A percentile compares a stretch with the other conserved stretches of the same genome.
These are phyloP conservation scores for Drosophila paranaensis DNA, from an alignment of 2,888 invertebrate species.

Conservation along the genomic window DNA sequence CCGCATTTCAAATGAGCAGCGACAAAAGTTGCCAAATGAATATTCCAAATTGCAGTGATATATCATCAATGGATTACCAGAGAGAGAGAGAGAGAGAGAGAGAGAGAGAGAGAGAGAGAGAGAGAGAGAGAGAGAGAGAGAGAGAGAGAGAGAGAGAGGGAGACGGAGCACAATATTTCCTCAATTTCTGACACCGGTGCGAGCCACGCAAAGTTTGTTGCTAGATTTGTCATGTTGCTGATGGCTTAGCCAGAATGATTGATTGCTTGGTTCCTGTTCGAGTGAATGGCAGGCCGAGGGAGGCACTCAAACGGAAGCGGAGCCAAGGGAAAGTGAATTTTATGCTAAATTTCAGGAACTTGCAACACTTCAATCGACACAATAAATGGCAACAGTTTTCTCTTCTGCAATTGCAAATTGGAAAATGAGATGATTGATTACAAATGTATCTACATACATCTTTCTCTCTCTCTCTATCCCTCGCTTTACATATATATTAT, in stretches of 20 bases:
- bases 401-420: conserved; percentile 17
- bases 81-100: background rate
- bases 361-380: conserved; percentile 26
- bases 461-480: too few relatives aligned
- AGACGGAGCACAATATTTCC: conserved; percentile 8
- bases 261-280: conserved; percentile 75
- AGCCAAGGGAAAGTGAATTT: conserved; percentile 7
- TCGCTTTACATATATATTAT: too few relatives aligned
- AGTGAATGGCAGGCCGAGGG: conserved; percentile 9
- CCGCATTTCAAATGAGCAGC: conserved; percentile 71
- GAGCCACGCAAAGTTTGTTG: conserved; percentile 66
- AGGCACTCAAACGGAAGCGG: background rate
- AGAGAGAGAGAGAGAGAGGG: background rate
- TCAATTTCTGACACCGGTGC: conserved; percentile 24
- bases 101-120: background rate
- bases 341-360: conserved; percentile 17
- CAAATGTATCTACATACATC: background rate
- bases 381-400: conserved; percentile 26
- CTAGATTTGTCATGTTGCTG: conserved; percentile 76
- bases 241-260: conserved; percentile 70
- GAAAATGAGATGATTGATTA: conserved; percentile 43
- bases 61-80: conserved; percentile 68
- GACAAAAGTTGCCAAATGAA: conserved; percentile 67
- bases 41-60: conserved; percentile 73
- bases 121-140: background rate